phyloP scores from a whole-genome alignment of 2,888 invertebrate species.

The Plemyria rubiginata region DNA sequence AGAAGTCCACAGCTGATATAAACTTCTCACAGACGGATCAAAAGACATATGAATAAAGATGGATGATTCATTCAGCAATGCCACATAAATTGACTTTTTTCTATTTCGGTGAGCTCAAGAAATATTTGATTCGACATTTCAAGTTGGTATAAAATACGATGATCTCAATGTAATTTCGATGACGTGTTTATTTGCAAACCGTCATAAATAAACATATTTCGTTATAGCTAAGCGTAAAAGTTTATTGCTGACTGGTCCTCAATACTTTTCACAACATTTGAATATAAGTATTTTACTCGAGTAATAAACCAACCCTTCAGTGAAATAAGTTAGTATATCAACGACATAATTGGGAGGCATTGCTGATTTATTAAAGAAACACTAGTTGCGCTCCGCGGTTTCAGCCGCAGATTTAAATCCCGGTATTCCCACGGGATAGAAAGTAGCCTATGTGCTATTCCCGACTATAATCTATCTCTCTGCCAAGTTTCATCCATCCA shows the following conservation, averaged over 20 bases:
- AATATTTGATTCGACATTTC: slow-evolving; percentile 46
- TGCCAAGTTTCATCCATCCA: too few relatives aligned
- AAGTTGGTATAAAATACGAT: slow-evolving; percentile 47
- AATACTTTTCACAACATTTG: slow-evolving; percentile 1
- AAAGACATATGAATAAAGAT: slow-evolving; percentile 25
- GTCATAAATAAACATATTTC: slow-evolving; percentile 23
- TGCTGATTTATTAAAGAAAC: too few relatives aligned
- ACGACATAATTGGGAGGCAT: too few relatives aligned
- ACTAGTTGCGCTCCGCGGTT: too few relatives aligned
- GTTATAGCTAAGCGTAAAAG: slow-evolving; percentile 6
- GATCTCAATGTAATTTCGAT: slow-evolving; percentile 44
- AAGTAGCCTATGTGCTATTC: too few relatives aligned
- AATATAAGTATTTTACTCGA: too few relatives aligned
- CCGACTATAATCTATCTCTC: too few relatives aligned
- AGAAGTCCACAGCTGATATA: too few relatives aligned
- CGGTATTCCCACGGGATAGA: too few relatives aligned
- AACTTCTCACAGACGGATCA: slow-evolving; percentile 12
- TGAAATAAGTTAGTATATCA: too few relatives aligned
- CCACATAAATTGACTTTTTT: slow-evolving; percentile 55
- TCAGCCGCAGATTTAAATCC: too few relatives aligned
- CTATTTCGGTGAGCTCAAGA: slow-evolving; percentile 50
- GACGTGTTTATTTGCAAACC: slow-evolving; percentile 39
- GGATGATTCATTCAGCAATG: slow-evolving; percentile 33
- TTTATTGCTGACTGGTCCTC: slow-evolving; percentile 4
- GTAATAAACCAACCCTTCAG: too few relatives aligned